A percentile compares a stretch with the other conserved stretches of the same genome.
Conservation (phyloP, 1,140 invertebrate genomes). For the Pseudomyrmex dendroicus region DNA sequence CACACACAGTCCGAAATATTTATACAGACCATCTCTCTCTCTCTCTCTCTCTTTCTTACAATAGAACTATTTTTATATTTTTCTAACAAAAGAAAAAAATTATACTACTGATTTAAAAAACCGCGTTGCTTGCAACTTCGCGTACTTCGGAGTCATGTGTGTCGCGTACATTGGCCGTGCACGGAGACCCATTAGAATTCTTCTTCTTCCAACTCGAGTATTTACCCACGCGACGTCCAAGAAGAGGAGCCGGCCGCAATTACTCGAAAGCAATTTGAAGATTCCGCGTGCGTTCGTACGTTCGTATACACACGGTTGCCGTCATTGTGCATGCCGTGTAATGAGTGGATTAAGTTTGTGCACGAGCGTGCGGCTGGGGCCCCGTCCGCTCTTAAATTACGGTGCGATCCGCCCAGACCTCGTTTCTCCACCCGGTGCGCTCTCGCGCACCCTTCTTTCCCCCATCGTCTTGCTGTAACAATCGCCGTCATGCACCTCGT, state of each 20-base stretch:
- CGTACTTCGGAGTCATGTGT: not conserved
- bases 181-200: slow-evolving; percentile 40
- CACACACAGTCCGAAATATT: too few species aligned
- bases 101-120: not conserved
- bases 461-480: slow-evolving; percentile 21
- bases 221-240: slow-evolving; percentile 44
- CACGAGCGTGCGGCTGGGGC: slow-evolving; percentile 52
- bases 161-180: not conserved
- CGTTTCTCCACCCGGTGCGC: not conserved
- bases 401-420: slow-evolving; percentile 53
- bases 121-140: not conserved
- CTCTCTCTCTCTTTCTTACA: too few species aligned
- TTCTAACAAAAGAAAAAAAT: not conserved
- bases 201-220: slow-evolving; percentile 20
- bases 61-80: not conserved
- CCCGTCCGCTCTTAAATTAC: slow-evolving; percentile 66
- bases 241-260: slow-evolving; percentile 34
- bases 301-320: slow-evolving; percentile 9
- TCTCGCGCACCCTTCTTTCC: too few species aligned
- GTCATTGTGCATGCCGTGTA: slow-evolving; percentile 68
- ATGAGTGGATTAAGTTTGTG: slow-evolving; percentile 71
- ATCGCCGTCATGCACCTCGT: slow-evolving; percentile 35
- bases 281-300: slow-evolving; percentile 61
- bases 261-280: slow-evolving; percentile 56
- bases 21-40: too few species aligned